phyloP scores from a whole-genome alignment of 2,888 invertebrate genomes.

The Drosophila melanosoma region DNA sequence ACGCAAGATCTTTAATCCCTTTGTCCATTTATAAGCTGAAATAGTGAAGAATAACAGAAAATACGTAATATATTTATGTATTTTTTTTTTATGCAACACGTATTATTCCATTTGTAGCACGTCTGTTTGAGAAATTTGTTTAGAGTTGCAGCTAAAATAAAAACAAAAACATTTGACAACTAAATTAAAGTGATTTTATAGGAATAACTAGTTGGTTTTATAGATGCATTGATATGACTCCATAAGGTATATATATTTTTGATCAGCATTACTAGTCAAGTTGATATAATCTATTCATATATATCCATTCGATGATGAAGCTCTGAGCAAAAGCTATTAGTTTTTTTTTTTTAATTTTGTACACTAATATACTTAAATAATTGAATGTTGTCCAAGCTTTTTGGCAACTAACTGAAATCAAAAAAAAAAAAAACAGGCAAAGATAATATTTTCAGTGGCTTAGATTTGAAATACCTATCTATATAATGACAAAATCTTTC shows the following conservation, averaged over 20 bases:
- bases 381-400: not conserved
- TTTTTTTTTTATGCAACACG: not conserved
- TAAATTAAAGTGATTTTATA: not conserved
- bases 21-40: not conserved
- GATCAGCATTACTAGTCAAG: not conserved
- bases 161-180: not conserved
- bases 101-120: not conserved
- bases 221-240: not conserved
- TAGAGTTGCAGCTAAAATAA: not conserved
- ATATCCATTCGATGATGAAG: not conserved
- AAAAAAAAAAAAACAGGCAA: not conserved
- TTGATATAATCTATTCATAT: not conserved
- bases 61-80: not conserved
- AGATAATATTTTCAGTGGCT: not conserved
- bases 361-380: not conserved
- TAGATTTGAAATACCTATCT: not conserved
- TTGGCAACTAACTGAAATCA: not conserved
- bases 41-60: not conserved
- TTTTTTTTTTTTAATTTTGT: not conserved
- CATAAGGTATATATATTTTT: not conserved
- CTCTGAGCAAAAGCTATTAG: not conserved
- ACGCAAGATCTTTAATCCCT: constrained; percentile 20
- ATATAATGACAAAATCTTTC: not conserved
- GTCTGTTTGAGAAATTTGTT: not conserved
- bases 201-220: not conserved